Evolutionary conservation across 2,888 invertebrate species (phyloP).

Genomic region (Drosophila histrio): DNA sequence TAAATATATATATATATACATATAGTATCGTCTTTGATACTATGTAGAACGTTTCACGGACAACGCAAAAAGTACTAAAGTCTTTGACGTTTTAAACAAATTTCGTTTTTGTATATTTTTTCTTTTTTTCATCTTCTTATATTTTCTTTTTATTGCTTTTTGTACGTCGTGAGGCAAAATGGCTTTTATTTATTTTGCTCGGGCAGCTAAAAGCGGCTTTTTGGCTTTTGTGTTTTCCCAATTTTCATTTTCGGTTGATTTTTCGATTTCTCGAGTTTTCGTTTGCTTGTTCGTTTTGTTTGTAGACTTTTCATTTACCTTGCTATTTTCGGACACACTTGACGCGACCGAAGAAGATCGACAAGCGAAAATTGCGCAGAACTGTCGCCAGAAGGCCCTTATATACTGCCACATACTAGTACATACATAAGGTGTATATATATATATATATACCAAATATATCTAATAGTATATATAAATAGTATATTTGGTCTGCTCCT

Average conservation of each 20-base stretch:
- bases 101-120: constrained; percentile 50
- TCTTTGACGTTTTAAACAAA: constrained; percentile 69
- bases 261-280: constrained; percentile 38
- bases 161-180: constrained; percentile 31
- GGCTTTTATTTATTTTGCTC: constrained; percentile 67
- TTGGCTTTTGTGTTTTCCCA: constrained; percentile 40
- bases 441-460: constrained; percentile 17
- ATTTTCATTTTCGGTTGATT: constrained; percentile 34
- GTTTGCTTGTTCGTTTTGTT: constrained; percentile 27
- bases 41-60: constrained; percentile 51
- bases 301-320: constrained; percentile 66
- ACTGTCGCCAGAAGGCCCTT: constrained; percentile 77
- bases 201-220: constrained; percentile 52
- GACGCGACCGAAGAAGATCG: constrained; percentile 68
- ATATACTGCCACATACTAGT: constrained; percentile 46
- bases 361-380: constrained; percentile 71
- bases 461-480: constrained; percentile 38
- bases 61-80: constrained; percentile 62
- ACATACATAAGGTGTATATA: neutral
- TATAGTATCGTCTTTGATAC: constrained; percentile 20
- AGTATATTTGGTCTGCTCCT: constrained; percentile 40
- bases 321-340: constrained; percentile 78
- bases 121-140: constrained; percentile 26
- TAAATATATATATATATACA: neutral
- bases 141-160: constrained; percentile 33